Percentiles rank a stretch among this genome's conserved stretches.
phyloP scores from a whole-genome alignment of 2,888 invertebrate species.

The Hyppa rectilinea region DNA sequence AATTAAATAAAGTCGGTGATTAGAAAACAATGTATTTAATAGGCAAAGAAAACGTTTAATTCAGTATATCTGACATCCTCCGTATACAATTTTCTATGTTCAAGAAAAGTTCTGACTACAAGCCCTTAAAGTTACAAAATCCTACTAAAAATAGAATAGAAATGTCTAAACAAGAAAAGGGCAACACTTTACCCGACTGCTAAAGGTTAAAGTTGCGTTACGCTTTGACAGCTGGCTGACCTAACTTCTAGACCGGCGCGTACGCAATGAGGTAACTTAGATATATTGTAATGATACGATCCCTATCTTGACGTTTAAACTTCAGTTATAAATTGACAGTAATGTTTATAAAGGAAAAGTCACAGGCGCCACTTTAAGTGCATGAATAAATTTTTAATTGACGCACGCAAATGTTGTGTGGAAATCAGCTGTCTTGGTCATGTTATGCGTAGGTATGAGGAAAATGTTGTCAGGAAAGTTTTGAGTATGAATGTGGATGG shows the following conservation, averaged over 20 bases:
- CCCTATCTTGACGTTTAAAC: background rate
- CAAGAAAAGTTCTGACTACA: background rate
- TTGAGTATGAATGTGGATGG: too few relatives aligned
- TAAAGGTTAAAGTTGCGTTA: slow-evolving; percentile 43
- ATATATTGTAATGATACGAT: background rate
- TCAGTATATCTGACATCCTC: background rate
- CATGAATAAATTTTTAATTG: background rate
- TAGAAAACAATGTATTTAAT: background rate
- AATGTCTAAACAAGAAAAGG: slow-evolving; percentile 23
- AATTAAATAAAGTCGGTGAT: too few relatives aligned
- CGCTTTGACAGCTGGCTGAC: slow-evolving; percentile 25
- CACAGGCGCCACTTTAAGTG: background rate
- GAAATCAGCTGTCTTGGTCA: too few relatives aligned
- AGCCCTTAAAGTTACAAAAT: slow-evolving; percentile 14
- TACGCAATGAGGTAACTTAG: background rate
- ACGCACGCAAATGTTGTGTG: too few relatives aligned
- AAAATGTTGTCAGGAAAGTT: too few relatives aligned
- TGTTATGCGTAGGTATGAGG: too few relatives aligned
- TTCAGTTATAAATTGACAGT: slow-evolving; percentile 28
- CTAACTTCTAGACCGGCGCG: slow-evolving; percentile 19
- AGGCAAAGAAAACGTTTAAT: background rate
- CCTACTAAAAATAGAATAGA: slow-evolving; percentile 20
- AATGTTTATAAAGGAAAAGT: background rate
- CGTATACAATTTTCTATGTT: background rate
- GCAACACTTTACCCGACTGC: slow-evolving; percentile 9